These are phyloP conservation scores for Oscheius sp. DNA, from an alignment of 2,888 invertebrate genomes.

Conservation along the genomic window DNA sequence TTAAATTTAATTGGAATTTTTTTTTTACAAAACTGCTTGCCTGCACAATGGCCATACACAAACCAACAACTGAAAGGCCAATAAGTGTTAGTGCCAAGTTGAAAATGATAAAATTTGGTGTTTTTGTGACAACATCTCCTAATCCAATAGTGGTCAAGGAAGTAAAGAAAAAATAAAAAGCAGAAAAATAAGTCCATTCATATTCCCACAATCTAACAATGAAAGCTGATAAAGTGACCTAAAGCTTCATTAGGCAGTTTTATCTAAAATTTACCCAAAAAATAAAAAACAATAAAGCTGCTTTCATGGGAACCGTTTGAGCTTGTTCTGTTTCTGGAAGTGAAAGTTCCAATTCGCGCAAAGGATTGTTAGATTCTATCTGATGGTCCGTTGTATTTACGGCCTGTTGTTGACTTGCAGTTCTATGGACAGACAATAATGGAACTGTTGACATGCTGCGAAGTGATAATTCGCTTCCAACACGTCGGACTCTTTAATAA, in stretches of 20 bases:
- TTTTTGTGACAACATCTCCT: conserved; percentile 60
- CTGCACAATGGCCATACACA: conserved; percentile 58
- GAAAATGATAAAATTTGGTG: conserved; percentile 60
- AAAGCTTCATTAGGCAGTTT: conserved; percentile 24
- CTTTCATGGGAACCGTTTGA: conserved; percentile 58
- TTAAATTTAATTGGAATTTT: too few species aligned
- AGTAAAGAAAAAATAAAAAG: conserved; percentile 61
- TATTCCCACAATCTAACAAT: conserved; percentile 53
- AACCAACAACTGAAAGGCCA: conserved; percentile 56
- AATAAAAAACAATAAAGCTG: conserved; percentile 55
- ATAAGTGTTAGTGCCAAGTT: conserved; percentile 54
- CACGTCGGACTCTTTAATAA: conserved; percentile 42
- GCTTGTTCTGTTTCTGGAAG: conserved; percentile 53
- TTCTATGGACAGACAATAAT: conserved; percentile 42
- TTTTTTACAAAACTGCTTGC: conserved; percentile 13
- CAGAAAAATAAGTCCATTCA: conserved; percentile 61
- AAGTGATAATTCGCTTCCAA: conserved; percentile 55
- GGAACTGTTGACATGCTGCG: conserved; percentile 46
- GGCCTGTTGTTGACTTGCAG: conserved; percentile 33
- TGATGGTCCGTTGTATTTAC: conserved; percentile 49
- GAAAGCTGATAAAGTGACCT: conserved; percentile 44
- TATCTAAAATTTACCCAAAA: conserved; percentile 43
- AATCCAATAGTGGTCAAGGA: conserved; percentile 60
- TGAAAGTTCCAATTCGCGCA: conserved; percentile 42
- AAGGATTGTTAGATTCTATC: conserved; percentile 54